Evolutionary conservation across 2,797 vertebrate genomes (phyloP), one percentile per base, ranked within the genome.

Genomic region (Carduelis carduelis): DNA sequence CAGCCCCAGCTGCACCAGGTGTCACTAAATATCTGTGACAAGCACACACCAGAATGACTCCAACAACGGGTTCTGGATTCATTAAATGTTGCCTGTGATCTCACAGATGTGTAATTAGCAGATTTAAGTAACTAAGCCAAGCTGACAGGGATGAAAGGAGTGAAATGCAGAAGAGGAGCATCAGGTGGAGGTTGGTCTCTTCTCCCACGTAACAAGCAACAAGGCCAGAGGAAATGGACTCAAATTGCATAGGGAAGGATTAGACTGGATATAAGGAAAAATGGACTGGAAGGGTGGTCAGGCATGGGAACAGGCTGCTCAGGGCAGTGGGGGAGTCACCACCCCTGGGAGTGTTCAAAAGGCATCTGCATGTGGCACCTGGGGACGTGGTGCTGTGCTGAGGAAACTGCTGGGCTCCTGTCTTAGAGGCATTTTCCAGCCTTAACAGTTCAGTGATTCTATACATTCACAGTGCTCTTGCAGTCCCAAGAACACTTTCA

Each of bases 41-140:
- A 95, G 81, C 78, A 85, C 44, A 50, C 12, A 50, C 16, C 57
- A 44, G 12, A 70, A 83, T 57, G 68, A 75, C 79, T 91, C 88
- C 82, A 85, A 56, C 24, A 57, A 68, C 0, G 4, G 43, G 22
- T 30, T 75, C 66, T 90, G 34, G 47, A 41, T 79, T 81, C 76
- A 72, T 88, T 79, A 79, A 79, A 49, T 30, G 55, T n/a, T 94
- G 59, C 41, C 57, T 94, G 43, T 53, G 61, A 92, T 83, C 87
- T 95, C 59, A 84, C 55, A 65, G 59, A 49, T 90, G 80, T 86
- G 81, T 83, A 93, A 94, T 83, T 76, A 76, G 88, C 53, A 84
- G 55, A 59, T 88, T 69, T 71, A 82, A 86, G 70, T 88, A 86
- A 72, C 50, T 69, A 35, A 69, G 44, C 37, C 39, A 26, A 79